Base-by-base conservation (phyloP, 2,113 vertebrate species). In the Poicephalus meyeri region DNA sequence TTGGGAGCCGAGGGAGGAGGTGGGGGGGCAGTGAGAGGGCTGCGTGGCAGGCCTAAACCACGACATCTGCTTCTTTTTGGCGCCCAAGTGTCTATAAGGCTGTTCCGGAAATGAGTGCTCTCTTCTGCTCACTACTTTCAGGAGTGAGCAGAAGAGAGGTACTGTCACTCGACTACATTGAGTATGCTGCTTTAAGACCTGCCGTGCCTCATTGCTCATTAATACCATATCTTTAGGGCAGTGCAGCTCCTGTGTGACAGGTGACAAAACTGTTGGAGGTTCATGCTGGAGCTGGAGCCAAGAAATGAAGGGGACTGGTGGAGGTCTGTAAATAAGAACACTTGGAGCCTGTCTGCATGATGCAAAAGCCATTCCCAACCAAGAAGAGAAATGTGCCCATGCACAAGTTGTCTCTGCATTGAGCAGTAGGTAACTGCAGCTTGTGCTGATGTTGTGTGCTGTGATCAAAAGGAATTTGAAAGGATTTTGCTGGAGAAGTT, bases 261-360 rank as follows among this genome's bases (percentile, higher is more conserved):
- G 56, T 50, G 60, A 74, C 73, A 71, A 42, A 71, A 64, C 28
- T 31, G 20, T 10, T 86, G 80, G 82, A 96, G 72, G 50, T 24
- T 17, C 0, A 0, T 29, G 55, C 47, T 58, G 72, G 58, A 81
- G 41, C 42, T 10, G 23, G 60, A 95, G 89, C 89, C 80, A 91
- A 47, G 83, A 81, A 69, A 16, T 28, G 31, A 72, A 90, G 49
- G 8, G 20, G 78, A 81, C 81, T 87, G 73, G 85, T 91, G 93
- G 88, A 91, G 49, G 7, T 53, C 68, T 83, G 91, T 85, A 88
- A 95, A 86, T 77, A 90, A 86, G 73, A 80, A 85, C 24, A 23
- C 47, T 60, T 44, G 49, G 56, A 93, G 70, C 26, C 55, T 80
- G 60, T 20, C 83, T 56, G 80, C 1, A 0, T 0, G 2, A 8